A percentile compares a stretch with the other conserved stretches of the same genome.
phyloP scores from a whole-genome alignment of 92 coral and sea anemone species.

The Heteractis magnifica region DNA sequence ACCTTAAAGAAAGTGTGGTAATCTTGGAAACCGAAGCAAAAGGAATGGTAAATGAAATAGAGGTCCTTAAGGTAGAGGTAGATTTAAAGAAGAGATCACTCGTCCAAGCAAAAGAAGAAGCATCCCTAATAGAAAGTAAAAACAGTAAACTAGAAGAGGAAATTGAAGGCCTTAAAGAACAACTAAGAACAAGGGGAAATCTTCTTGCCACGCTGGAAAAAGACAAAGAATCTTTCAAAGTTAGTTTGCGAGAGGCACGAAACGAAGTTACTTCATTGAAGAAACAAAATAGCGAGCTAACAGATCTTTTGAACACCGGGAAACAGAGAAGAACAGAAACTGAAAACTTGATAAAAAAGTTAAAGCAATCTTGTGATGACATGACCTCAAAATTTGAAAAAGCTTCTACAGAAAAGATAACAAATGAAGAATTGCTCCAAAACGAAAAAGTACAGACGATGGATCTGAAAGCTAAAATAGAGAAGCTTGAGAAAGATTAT shows the following conservation, averaged over 20 bases:
- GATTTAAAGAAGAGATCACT: slow-evolving; percentile 35
- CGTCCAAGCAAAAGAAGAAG: slow-evolving; percentile 32
- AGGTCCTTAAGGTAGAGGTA: slow-evolving; percentile 34
- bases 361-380: slow-evolving; percentile 59
- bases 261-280: slow-evolving; percentile 6
- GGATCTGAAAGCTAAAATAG: slow-evolving; percentile 28
- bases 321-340: slow-evolving; percentile 26
- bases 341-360: slow-evolving; percentile 41
- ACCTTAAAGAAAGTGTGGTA: slow-evolving; percentile 39
- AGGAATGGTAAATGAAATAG: slow-evolving; percentile 16
- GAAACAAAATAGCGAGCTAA: slow-evolving; percentile 7
- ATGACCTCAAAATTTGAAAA: slow-evolving; percentile 53
- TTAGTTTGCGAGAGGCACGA: slow-evolving; percentile 30
- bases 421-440: slow-evolving; percentile 11
- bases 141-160: slow-evolving; percentile 30
- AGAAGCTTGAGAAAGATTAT: slow-evolving; percentile 17
- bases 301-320: slow-evolving; percentile 18
- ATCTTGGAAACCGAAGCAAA: slow-evolving; percentile 26
- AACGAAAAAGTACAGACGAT: slow-evolving; percentile 36
- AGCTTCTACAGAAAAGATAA: slow-evolving; percentile 22
- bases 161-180: slow-evolving; percentile 35
- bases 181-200: slow-evolving; percentile 30
- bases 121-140: slow-evolving; percentile 20
- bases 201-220: slow-evolving; percentile 40
- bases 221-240: slow-evolving; percentile 40